These are phyloP conservation scores for Rhizoglyphus robini DNA, from an alignment of 1,140 invertebrate species.

Conservation along the genomic window DNA sequence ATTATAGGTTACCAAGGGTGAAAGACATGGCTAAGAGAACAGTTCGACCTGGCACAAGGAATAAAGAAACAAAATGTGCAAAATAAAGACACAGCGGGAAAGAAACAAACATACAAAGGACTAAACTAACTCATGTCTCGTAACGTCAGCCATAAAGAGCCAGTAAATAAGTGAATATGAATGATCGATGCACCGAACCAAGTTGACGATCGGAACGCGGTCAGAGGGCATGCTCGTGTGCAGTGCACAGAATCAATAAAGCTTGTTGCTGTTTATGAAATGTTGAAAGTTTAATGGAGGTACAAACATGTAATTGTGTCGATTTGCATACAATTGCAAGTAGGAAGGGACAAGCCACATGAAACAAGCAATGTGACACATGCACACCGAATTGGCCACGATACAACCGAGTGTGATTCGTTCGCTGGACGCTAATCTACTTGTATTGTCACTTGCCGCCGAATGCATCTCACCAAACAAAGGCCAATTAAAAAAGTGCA, in stretches of 20 bases:
- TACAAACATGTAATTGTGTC: neutral
- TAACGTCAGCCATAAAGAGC: slow-evolving; percentile 1
- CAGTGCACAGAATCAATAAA: neutral
- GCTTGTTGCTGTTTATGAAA: slow-evolving; percentile 1
- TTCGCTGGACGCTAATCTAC: neutral
- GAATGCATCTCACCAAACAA: neutral
- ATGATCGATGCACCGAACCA: neutral
- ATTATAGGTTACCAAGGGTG: slow-evolving; percentile 8
- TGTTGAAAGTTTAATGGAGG: neutral
- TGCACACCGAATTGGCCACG: neutral
- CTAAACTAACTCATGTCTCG: neutral
- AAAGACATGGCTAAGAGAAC: neutral
- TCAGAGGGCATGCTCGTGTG: neutral
- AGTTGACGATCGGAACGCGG: neutral
- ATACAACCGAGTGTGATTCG: neutral
- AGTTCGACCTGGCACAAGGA: neutral
- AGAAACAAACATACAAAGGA: neutral
- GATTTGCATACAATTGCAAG: neutral
- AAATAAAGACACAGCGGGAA: neutral
- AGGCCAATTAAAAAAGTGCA: neutral
- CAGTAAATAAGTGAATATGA: neutral
- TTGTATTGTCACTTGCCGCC: neutral
- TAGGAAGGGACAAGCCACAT: neutral
- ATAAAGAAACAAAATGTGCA: neutral
- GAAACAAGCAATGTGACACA: neutral